Percentiles rank a stretch among this genome's conserved stretches.
These are phyloP conservation scores for Anguilla pacifica DNA, from an alignment of 2,797 vertebrate species.

Conservation along the genomic window DNA sequence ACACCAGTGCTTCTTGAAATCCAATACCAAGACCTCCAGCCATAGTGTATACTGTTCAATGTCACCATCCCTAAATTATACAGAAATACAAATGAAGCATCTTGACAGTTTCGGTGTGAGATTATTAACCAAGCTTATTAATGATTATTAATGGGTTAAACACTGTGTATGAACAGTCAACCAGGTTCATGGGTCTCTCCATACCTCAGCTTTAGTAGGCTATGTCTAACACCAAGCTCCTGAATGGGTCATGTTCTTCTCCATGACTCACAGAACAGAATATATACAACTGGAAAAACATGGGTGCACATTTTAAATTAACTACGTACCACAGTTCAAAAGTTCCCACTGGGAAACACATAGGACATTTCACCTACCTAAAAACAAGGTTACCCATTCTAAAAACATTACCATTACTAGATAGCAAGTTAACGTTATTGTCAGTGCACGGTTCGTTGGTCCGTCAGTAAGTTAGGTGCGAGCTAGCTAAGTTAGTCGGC, in stretches of 20 bases:
- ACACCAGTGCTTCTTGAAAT: not conserved
- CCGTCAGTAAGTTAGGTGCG: not conserved
- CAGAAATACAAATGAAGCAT: not conserved
- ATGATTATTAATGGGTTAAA: not conserved
- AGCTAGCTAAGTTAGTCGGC: not conserved
- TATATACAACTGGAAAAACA: too few species aligned
- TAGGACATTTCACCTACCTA: not conserved
- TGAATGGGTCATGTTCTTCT: not conserved
- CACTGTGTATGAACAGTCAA: not conserved
- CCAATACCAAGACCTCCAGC: not conserved
- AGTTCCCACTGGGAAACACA: not conserved
- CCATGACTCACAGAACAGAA: not conserved
- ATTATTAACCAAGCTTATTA: not conserved
- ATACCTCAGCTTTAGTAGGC: too few species aligned
- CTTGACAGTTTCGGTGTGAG: not conserved
- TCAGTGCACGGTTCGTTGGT: too few species aligned
- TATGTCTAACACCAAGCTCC: not conserved
- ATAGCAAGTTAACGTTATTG: too few species aligned
- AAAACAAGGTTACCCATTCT: not conserved
- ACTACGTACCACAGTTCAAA: not conserved
- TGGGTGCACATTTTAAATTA: not conserved
- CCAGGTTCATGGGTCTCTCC: not conserved
- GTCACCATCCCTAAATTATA: not conserved
- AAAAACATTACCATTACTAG: not conserved
- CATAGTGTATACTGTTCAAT: not conserved